Conservation (phyloP, 2,797 vertebrate genomes). For the Anguilla obscura region DNA sequence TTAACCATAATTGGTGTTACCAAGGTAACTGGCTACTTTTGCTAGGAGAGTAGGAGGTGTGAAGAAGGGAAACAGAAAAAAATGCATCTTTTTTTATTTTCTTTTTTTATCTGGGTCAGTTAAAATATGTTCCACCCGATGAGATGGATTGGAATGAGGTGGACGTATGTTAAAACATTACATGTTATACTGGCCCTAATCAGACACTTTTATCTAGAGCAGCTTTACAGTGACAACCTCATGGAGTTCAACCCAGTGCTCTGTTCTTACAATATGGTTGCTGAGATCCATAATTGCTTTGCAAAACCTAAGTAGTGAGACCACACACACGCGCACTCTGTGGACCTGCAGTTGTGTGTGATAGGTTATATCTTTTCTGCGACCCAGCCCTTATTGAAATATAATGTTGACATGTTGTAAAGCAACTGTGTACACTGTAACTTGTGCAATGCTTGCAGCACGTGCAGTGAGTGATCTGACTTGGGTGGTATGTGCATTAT, state of each 20-base stretch:
- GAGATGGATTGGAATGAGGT: not conserved
- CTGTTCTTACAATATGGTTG: not conserved
- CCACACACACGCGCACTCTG: not conserved
- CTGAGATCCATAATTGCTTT: not conserved
- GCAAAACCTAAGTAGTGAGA: not conserved
- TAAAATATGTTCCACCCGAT: not conserved
- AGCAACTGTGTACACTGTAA: not conserved
- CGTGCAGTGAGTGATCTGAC: not conserved
- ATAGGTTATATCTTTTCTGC: not conserved
- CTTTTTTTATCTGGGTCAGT: not conserved
- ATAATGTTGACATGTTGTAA: not conserved
- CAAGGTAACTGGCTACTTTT: slow-evolving; percentile 74
- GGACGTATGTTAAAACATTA: not conserved
- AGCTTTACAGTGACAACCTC: not conserved
- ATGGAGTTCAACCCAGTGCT: not conserved
- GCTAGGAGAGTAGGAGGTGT: not conserved
- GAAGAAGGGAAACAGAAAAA: not conserved
- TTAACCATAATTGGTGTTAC: slow-evolving; percentile 94
- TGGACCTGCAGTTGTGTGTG: not conserved
- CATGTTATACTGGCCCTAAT: not conserved
- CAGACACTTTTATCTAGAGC: not conserved
- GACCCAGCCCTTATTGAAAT: not conserved
- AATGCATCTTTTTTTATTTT: not conserved
- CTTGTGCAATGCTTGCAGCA: not conserved
- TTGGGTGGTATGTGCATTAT: not conserved